Evolutionary conservation across 2,113 vertebrate species (phyloP).

Genomic region (Heteronetta atricapilla): DNA sequence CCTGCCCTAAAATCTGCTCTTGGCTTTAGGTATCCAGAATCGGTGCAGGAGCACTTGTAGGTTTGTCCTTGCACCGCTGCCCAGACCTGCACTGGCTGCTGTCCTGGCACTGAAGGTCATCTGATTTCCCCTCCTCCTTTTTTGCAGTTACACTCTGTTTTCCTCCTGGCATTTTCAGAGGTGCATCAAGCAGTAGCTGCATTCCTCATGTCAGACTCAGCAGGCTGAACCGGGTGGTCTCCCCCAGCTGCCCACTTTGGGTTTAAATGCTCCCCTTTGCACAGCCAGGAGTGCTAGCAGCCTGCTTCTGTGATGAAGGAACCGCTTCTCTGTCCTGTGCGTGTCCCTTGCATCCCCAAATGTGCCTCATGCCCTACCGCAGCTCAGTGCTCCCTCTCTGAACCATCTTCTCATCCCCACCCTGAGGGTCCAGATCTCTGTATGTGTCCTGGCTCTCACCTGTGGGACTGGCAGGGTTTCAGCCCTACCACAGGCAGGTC

Average conservation of each 20-base stretch:
- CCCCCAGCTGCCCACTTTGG: neutral
- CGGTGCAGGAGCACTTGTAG: neutral
- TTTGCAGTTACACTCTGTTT: neutral
- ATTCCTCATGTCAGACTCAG: neutral
- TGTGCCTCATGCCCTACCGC: neutral
- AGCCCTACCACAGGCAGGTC: neutral
- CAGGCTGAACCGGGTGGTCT: neutral
- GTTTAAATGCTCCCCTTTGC: neutral
- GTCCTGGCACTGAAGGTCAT: neutral
- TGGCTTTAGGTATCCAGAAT: neutral
- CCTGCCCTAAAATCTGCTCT: neutral
- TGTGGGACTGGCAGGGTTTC: neutral
- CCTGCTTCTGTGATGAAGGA: neutral
- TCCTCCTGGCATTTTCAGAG: neutral
- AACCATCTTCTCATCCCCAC: neutral
- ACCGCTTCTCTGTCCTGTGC: neutral
- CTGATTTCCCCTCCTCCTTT: neutral
- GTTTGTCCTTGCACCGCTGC: neutral
- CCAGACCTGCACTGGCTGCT: neutral
- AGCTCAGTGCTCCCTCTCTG: accelerated
- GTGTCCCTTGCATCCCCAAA: neutral
- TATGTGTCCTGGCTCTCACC: neutral
- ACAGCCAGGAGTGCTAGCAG: neutral
- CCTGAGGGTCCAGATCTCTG: neutral
- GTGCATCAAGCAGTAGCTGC: neutral